Evolutionary conservation across 2,888 invertebrate species (phyloP), one percentile per base, ranked within the genome.

Genomic region (Melinopterus prodromus): DNA sequence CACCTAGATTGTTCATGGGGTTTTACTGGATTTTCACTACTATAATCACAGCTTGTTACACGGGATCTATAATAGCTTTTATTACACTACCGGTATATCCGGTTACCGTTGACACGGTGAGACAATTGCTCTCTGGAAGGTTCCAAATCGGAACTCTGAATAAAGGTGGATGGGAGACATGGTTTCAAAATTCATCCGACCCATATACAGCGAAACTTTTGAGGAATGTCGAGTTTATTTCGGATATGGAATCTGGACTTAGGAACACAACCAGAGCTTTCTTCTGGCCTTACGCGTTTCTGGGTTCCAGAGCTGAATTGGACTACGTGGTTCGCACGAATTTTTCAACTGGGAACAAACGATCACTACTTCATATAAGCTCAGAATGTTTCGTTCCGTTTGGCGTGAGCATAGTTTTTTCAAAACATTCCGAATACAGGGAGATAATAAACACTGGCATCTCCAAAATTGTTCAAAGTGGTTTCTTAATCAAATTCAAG

Each of bases 1-100:
- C 95, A 0, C 95, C 95, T 0, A 91, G 95, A 81, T 85, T 95
- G 9, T 89, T 96, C 14, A 93, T 96, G 82, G 95, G 95, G 80
- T 93, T 93, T 89, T 96, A 96, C 87, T 96, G 96, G 96, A 87
- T 95, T n/a, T 96, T 96, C 85, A 96, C 96, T 3, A 96, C 96
- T 70, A 96, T 96, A 78, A 93, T 95, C 77, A 96, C 95, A 0
- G 94, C 96, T 77, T 95, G 95, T 85, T 96, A 96, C 86, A 96
- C 96, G 0, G 95, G 96, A 3, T 95, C 95, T 0, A 96, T 96
- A 36, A 96, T 96, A 86, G 95, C 96, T 0, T 96, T 96, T 87
- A 95, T 96, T 7, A 96, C 95, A 0, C 88, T 96, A 76, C 95
- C 96, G 0, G 91, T 94, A 0, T 95, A 93, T 88, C 96, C 96